Evolutionary conservation across 2,113 vertebrate genomes (phyloP), one percentile per base, ranked within the genome.

Genomic region (Quiscalus mexicanus): DNA sequence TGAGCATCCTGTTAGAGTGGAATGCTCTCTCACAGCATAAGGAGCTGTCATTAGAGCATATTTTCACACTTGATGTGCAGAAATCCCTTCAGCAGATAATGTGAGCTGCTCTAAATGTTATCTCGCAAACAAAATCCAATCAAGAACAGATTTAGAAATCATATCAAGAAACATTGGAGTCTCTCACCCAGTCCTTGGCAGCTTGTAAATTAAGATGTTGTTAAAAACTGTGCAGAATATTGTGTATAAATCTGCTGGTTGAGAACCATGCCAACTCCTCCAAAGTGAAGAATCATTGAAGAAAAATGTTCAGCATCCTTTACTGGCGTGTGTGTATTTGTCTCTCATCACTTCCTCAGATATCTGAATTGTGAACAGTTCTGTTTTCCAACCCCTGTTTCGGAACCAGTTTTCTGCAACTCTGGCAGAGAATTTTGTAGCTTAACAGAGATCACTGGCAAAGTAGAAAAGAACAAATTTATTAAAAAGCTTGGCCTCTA

Each of bases 281-380:
- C 55, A 49, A 55, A 55, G 15, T 76, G 39, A 64, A 69, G 79
- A 80, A 75, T 95, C 82, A 90, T 14, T 67, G 33, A 69, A 68
- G 68, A 95, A 94, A 59, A 92, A 86, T 91, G 70, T 91, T 94
- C 79, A 90, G 37, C 71, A 91, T 87, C 22, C 27, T 74, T 86
- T 64, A 37, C 25, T 90, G 88, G 59, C 52, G 1, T 19, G 17
- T 41, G 56, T 21, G 16, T 28, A 3, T 78, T 58, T 68, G 21
- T 50, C 84, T 94, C 50, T 94, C 93, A 69, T 76, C 58, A 39
- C 50, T 19, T 83, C 73, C 81, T 71, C 37, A n/a, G 59, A 69
- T 30, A 75, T 65, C 58, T 90, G 14, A 91, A 94, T 70, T 49
- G 31, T 3, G 5, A 93, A 33, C 11, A 15, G 25, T 47, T 86